Evolutionary conservation across 1,140 invertebrate genomes (phyloP), one percentile per base, ranked within the genome.

Genomic region (Papilio dardanus): DNA sequence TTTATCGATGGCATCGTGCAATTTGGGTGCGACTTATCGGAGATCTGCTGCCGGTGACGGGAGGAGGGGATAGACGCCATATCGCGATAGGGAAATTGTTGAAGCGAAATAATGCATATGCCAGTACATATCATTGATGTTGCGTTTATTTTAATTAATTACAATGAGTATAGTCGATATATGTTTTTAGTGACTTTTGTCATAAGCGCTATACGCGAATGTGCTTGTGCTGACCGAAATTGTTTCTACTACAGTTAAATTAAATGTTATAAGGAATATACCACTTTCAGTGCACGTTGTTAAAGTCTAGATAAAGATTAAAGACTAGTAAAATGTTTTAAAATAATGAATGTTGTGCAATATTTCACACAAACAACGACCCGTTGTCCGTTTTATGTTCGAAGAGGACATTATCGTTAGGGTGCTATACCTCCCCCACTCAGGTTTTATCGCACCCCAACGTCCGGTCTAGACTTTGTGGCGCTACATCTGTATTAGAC

Each of bases 381-480:
- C 54, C 24, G 24, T 62, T 28, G 54, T 62, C 54, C 54, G 54
- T 62, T 62, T 28, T 62, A 62, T 69, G 67, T 37, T n/a, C 33
- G 67, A 69, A 69, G 35, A 69, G 67, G 19, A 69, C 67, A 37
- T 69, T 42, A 40, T 5, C 19, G 67, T 40, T 35, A 62, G 54
- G 54, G 24, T 21, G 67, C n/a, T 40, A 40, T 40, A 21, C 31
- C 19, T 66, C 31, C 67, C 67, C 67, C 67, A 69, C 67, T 69
- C 67, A 69, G 67, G 33, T 40, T 69, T 69, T 69, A 69, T 69
- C 33, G 67, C 35, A 21, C 67, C 35, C 67, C 67, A 75, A 74
- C 77, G 71, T 78, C 79, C 79, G 79, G 79, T 78, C 75, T 78
- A 80, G 79, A 80, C 79, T 74, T 74, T 74, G 14, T n/a, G 77